These are phyloP conservation scores for Champsocephalus esox DNA, from an alignment of 2,797 vertebrate species.

Conservation along the genomic window DNA sequence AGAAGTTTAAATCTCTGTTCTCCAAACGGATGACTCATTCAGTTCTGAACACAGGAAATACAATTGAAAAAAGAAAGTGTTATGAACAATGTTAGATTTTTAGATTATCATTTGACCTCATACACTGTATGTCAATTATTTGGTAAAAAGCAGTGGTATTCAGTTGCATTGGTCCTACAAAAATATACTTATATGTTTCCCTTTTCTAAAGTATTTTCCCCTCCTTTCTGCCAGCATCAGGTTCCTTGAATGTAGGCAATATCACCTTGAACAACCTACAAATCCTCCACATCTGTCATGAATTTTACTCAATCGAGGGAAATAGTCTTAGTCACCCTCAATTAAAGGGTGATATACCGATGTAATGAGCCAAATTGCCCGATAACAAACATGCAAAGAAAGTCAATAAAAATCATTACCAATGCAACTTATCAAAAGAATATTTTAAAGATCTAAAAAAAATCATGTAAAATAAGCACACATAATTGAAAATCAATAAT, in stretches of 20 bases:
- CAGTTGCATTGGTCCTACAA: constrained; percentile 76
- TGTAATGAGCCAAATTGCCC: constrained; percentile 38
- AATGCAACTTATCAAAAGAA: constrained; percentile 60
- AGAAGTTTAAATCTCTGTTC: constrained; percentile 41
- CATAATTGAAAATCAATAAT: constrained; percentile 57
- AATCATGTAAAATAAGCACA: constrained; percentile 47
- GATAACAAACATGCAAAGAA: constrained; percentile 23
- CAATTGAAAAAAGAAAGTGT: constrained; percentile 7
- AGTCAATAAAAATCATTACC: constrained; percentile 32
- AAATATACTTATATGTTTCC: constrained; percentile 76
- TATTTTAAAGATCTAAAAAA: constrained; percentile 46
- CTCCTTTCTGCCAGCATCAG: constrained; percentile 27
- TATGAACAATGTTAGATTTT: constrained; percentile 26
- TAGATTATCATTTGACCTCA: constrained; percentile 53
- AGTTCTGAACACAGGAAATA: constrained; percentile 37
- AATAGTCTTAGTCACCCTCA: constrained; percentile 19
- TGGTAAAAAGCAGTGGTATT: constrained; percentile 80
- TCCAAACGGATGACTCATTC: constrained; percentile 33
- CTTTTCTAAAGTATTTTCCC: constrained; percentile 16
- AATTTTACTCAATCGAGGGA: constrained; percentile 28
- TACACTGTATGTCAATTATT: constrained; percentile 71
- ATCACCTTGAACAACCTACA: constrained; percentile 38
- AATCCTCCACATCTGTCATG: constrained; percentile 37
- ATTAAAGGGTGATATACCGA: neutral
- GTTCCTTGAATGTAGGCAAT: constrained; percentile 32